These are phyloP conservation scores for Papilio polytes DNA, from an alignment of 1,140 invertebrate species.

Conservation along the genomic window DNA sequence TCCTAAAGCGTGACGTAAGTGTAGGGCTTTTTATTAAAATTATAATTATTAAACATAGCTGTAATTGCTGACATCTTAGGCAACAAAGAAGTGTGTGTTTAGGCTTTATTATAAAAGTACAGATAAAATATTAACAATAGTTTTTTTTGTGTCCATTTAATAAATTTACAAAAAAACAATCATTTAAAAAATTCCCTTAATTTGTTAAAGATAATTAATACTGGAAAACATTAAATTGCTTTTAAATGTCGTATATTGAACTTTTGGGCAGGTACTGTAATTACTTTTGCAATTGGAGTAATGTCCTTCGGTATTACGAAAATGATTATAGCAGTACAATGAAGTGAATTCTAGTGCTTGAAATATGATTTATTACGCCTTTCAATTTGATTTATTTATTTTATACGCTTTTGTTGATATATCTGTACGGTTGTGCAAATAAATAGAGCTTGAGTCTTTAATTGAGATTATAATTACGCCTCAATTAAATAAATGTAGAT, in stretches of 20 bases:
- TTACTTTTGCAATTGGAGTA: not conserved
- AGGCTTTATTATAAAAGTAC: too few species aligned
- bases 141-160: too few species aligned
- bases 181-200: not conserved
- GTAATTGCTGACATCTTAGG: too few species aligned
- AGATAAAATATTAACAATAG: too few species aligned
- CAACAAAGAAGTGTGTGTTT: too few species aligned
- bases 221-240: not conserved
- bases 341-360: not conserved
- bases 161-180: not conserved
- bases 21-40: too few species aligned
- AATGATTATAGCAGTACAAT: constrained; percentile 4
- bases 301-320: constrained; percentile 12
- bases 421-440: not conserved
- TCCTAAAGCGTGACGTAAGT: too few species aligned
- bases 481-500: not conserved
- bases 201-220: constrained; percentile 5
- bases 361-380: not conserved
- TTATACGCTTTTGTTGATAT: constrained; percentile 11
- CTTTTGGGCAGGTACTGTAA: not conserved
- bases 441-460: not conserved
- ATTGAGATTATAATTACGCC: not conserved
- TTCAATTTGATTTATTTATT: constrained; percentile 25
- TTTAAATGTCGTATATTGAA: constrained; percentile 15
- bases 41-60: too few species aligned